Base-by-base conservation (phyloP, 2,797 vertebrate genomes). In the Apogon hyalosoma region DNA sequence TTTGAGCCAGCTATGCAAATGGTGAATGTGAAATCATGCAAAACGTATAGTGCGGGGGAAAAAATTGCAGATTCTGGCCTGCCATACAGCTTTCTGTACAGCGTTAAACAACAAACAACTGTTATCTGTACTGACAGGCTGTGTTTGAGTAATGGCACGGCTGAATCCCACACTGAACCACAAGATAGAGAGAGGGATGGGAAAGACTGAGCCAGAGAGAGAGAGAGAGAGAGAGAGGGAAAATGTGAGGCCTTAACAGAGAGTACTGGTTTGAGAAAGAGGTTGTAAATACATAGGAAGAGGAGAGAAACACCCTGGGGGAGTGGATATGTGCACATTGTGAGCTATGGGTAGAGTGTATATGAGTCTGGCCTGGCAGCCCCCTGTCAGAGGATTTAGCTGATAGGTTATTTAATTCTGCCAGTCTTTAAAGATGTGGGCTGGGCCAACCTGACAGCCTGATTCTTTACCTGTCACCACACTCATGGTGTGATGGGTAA, bases 381-480 rank as follows among this genome's bases (percentile, higher is more conserved):
- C 60, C 73, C 59, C 76, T 75, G 65, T 77, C 71, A 79, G 39
- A 59, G 51, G 50, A 21, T 60, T 43, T 49, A 15, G 28, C 51
- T 74, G 66, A 86, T 77, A 47, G 55, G 61, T 76, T 80, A 61
- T 84, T 89, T 89, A 79, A 85, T 85, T 88, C 77, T 80, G 61
- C 58, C 69, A 66, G 48, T 81, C 62, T 80, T 74, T 84, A 65
- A 77, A 66, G 54, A 77, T 69, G 75, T 85, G 79, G 84, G 86
- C 64, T 6, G 52, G 62, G 18, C 75, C 58, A 60, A 53, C 11
- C 69, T 89, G 90, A 90, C 90, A 86, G 82, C 58, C 79, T 60
- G 81, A 75, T 79, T 87, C 87, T 83, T 79, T 87, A 87, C 73
- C 85, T 90, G 84, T 92, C 92, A 91, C 78, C 66, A 13, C 54